These are phyloP conservation scores for Drosophila kanapiae DNA, from an alignment of 1,140 invertebrate genomes.

Conservation along the genomic window DNA sequence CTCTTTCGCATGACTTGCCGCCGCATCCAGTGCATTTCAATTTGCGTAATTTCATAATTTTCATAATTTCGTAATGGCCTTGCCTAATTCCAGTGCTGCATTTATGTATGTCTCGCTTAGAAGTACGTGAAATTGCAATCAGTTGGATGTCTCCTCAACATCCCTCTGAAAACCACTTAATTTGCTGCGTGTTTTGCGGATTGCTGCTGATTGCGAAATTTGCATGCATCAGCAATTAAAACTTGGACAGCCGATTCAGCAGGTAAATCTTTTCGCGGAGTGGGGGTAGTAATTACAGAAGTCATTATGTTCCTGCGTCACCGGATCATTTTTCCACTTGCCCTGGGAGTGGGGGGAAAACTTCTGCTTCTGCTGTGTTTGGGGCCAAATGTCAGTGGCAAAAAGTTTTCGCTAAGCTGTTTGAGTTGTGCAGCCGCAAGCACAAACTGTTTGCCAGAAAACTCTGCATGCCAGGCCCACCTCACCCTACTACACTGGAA, in stretches of 20 bases:
- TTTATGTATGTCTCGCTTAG: conserved; percentile 11
- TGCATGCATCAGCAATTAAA: conserved; percentile 76
- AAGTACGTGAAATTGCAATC: conserved; percentile 17
- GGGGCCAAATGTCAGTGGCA: conserved; percentile 46
- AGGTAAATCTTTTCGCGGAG: conserved; percentile 27
- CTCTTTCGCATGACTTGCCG: conserved; percentile 31
- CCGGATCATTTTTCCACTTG: conserved; percentile 27
- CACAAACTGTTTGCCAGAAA: conserved; percentile 75
- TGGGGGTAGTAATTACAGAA: conserved; percentile 64
- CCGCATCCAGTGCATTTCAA: conserved; percentile 32
- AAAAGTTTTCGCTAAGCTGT: conserved; percentile 72
- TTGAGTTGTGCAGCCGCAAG: conserved; percentile 63
- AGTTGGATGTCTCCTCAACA: conserved; percentile 1
- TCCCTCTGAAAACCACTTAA: conserved; percentile 12
- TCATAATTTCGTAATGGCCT: conserved; percentile 74
- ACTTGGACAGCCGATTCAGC: conserved; percentile 71
- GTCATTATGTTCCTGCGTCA: conserved; percentile 67
- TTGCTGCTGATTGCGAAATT: conserved; percentile 45
- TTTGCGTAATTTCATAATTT: conserved; percentile 55
- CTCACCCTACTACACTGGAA: conserved; percentile 12
- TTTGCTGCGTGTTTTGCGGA: conserved; percentile 37
- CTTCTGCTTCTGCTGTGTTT: conserved; percentile 23
- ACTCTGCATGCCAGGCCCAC: conserved; percentile 55
- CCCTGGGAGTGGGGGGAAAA: conserved; percentile 10
- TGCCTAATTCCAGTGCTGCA: conserved; percentile 48